Base-by-base conservation (phyloP, 2,113 vertebrate genomes). In the Albula goreensis region DNA sequence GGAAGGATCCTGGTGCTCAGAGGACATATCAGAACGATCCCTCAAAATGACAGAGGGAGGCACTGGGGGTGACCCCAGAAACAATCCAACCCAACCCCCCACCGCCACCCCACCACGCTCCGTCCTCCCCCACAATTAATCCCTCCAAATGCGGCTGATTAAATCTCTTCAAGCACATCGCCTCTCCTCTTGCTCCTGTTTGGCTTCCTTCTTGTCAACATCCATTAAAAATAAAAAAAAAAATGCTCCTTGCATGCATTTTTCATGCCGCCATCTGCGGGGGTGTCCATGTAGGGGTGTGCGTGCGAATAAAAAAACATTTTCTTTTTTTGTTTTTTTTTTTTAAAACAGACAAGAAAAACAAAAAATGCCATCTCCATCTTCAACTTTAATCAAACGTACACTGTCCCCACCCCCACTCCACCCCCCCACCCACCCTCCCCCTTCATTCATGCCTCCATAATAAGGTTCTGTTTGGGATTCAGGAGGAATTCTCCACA, bases 341-440 rank as follows among this genome's bases (percentile, higher is more conserved):
- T 41, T 41, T 41, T 41, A 3, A n/a, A 4, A 74, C n/a, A 74
- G 22, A 97, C 96, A 95, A 96, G 83, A 90, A 25, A 87, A 89
- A 88, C 83, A 87, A 87, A 50, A 89, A 31, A 87, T 60, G 78
- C 90, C 91, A 96, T 96, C 96, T 97, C 96, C 96, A 96, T 99
- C 97, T 99, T 98, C 97, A 98, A 97, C 97, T 98, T 99, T 98
- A 99, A 99, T 99, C 98, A 98, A 98, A 97, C 98, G 97, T 97
- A 97, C 95, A 96, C 96, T 96, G 91, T 96, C 96, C 96, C 96
- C 80, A 85, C 53, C 49, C 89, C 88, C 91, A 91, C 90, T 91
- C 90, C 90, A 89, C 92, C 31, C 31, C 31, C 31, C 31, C 31
- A 41, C 31, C 31, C 31, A 1, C 31, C 31, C 31, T 1, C 31